Evolutionary conservation across 2,888 invertebrate species (phyloP).

Genomic region (Homarus gammarus): DNA sequence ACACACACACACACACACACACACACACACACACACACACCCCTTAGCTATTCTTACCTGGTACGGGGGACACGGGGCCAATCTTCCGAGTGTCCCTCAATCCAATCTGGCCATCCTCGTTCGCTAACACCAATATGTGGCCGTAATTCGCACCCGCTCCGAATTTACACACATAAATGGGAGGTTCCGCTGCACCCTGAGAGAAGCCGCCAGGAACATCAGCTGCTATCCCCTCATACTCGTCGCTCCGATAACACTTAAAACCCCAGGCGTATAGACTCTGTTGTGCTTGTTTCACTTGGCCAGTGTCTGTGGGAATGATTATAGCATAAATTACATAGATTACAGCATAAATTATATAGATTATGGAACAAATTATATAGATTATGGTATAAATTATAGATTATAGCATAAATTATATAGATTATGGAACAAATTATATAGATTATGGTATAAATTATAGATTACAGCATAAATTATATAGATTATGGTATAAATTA

Average conservation of each 20-base stretch:
- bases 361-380: too few relatives aligned
- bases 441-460: too few relatives aligned
- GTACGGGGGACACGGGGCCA: constrained; percentile 18
- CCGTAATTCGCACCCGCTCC: constrained; percentile 55
- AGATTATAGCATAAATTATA: too few relatives aligned
- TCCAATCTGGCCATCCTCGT: constrained; percentile 60
- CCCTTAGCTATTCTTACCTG: too few relatives aligned
- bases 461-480: too few relatives aligned
- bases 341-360: not conserved
- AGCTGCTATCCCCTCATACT: constrained; percentile 24
- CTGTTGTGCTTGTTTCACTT: constrained; percentile 24
- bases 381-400: too few relatives aligned
- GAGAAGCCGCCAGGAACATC: not conserved
- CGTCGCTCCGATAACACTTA: constrained; percentile 48
- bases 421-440: too few relatives aligned
- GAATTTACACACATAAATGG: constrained; percentile 66
- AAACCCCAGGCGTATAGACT: constrained; percentile 52
- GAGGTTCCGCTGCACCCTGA: constrained; percentile 28
- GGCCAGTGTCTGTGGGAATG: constrained; percentile 29
- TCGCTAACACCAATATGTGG: constrained; percentile 58
- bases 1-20: too few relatives aligned
- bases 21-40: too few relatives aligned
- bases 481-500: too few relatives aligned
- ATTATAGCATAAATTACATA: not conserved
- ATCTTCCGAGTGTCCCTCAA: constrained; percentile 49